Conservation (phyloP, 2,888 invertebrate genomes). For the Ichneumoninae sp. region DNA sequence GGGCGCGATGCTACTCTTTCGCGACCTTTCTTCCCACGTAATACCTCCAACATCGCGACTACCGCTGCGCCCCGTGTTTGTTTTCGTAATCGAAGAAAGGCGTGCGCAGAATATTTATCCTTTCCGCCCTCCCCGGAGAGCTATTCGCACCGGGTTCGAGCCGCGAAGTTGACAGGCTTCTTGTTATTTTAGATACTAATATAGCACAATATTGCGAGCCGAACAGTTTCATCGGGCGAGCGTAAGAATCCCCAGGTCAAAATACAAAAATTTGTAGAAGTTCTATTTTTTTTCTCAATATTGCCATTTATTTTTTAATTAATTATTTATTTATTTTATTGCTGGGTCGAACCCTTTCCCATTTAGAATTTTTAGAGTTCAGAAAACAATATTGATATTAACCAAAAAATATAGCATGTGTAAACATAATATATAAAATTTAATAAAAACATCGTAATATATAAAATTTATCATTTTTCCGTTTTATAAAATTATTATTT, state of each 20-base stretch:
- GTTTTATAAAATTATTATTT: too few relatives aligned
- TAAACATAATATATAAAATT: too few relatives aligned
- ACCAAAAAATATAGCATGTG: too few relatives aligned
- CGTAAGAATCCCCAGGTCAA: neutral
- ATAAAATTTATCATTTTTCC: too few relatives aligned
- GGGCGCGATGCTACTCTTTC: neutral
- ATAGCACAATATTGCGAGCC: neutral
- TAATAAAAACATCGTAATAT: too few relatives aligned
- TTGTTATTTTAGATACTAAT: neutral
- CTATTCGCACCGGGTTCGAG: neutral
- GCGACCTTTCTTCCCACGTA: constrained; percentile 35
- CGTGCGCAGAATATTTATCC: neutral
- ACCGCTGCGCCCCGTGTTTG: constrained; percentile 6
- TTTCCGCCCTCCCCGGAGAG: neutral
- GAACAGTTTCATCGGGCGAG: neutral
- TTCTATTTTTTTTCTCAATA: too few relatives aligned
- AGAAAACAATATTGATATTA: too few relatives aligned
- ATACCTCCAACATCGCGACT: neutral
- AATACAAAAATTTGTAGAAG: neutral
- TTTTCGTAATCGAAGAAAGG: constrained; percentile 20
- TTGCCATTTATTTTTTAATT: too few relatives aligned
- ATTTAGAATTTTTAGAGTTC: too few relatives aligned
- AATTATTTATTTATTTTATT: too few relatives aligned
- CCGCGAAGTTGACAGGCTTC: neutral
- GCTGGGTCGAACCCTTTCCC: too few relatives aligned